Conservation (phyloP, 2,113 vertebrate genomes). For the Dromiciops gliroides region DNA sequence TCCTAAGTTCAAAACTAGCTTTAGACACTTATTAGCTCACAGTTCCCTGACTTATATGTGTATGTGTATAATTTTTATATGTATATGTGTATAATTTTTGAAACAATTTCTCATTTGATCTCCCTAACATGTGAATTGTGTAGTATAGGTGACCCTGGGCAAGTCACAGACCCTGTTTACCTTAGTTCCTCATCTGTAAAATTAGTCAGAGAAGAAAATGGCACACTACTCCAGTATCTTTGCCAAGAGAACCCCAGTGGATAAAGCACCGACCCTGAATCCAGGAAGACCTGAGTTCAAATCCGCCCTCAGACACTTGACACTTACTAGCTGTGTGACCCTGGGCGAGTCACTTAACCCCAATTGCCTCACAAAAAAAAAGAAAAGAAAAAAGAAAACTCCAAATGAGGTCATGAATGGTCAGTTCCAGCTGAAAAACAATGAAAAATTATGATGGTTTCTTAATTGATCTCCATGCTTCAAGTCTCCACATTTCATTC, state of each 20-base stretch:
- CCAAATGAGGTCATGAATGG: background rate
- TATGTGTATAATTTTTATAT: background rate
- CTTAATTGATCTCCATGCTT: background rate
- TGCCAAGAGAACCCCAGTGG: background rate
- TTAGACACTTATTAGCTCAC: constrained; percentile 15
- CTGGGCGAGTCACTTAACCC: too few species aligned
- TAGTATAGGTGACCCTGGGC: background rate
- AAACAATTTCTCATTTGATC: too few species aligned
- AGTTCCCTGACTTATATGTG: constrained; percentile 29
- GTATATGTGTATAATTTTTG: background rate
- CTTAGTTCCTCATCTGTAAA: background rate
- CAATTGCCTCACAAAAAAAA: too few species aligned
- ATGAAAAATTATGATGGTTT: background rate
- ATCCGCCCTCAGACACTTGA: too few species aligned
- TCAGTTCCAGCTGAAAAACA: background rate
- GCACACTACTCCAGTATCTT: background rate
- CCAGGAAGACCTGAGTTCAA: too few species aligned
- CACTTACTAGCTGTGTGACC: too few species aligned
- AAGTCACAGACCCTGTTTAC: background rate
- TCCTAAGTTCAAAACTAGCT: background rate
- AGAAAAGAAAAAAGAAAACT: too few species aligned
- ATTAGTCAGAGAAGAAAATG: background rate
- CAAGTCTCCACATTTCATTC: too few species aligned
- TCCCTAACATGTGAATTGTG: too few species aligned
- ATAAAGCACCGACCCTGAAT: too few species aligned